Conservation (phyloP, 1,140 invertebrate genomes). For the Streblospio benedicti region DNA sequence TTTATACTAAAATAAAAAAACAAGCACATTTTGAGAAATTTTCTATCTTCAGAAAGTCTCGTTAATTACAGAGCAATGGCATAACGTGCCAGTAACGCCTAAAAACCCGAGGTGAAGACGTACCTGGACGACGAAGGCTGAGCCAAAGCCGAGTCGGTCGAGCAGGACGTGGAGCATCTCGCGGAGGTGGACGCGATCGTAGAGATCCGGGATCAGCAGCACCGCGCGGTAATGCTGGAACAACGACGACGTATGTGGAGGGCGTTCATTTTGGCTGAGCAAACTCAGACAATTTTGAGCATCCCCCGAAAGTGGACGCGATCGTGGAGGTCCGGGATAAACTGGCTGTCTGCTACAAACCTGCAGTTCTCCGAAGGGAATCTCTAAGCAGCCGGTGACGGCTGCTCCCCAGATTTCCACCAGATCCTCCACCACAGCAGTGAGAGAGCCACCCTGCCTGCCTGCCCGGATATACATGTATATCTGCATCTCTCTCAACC, state of each 20-base stretch:
- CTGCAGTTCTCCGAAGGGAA: slow-evolving; percentile 65
- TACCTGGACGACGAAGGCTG: slow-evolving; percentile 81
- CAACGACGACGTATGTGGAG: slow-evolving; percentile 61
- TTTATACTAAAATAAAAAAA: no score
- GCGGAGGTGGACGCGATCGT: slow-evolving; percentile 75
- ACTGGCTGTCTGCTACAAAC: no score
- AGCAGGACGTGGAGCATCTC: slow-evolving; percentile 74
- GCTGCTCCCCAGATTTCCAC: slow-evolving; percentile 79
- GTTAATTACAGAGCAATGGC: no score
- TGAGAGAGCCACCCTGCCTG: slow-evolving; percentile 74
- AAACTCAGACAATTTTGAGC: slow-evolving; percentile 68
- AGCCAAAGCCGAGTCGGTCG: slow-evolving; percentile 73
- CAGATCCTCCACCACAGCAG: slow-evolving; percentile 71
- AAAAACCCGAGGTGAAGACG: no score
- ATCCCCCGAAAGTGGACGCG: slow-evolving; percentile 77
- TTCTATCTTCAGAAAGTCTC: no score
- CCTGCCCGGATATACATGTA: background rate
- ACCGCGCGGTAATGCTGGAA: slow-evolving; percentile 70
- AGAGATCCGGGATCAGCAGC: slow-evolving; percentile 82
- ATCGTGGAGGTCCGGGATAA: slow-evolving; percentile 86
- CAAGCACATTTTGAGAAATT: no score
- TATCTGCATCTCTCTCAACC: no score
- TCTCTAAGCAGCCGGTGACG: slow-evolving; percentile 65
- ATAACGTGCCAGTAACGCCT: no score
- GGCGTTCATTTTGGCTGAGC: slow-evolving; percentile 82